Percentiles rank a stretch among this genome's conserved stretches.
phyloP scores from a whole-genome alignment of 1,140 invertebrate species.

The Leptinotarsa undecemlineata region DNA sequence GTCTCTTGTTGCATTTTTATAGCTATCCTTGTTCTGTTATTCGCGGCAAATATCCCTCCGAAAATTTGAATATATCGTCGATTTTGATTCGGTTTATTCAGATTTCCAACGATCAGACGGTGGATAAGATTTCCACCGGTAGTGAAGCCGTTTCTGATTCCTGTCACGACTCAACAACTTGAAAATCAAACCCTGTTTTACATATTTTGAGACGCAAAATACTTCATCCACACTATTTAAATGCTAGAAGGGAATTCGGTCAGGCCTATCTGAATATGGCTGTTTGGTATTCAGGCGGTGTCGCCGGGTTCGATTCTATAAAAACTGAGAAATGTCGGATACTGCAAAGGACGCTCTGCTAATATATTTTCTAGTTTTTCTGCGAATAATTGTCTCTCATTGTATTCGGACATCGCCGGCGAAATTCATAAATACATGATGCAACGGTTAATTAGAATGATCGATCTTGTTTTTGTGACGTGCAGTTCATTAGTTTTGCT shows the following conservation, averaged over 20 bases:
- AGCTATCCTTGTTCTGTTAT: slow-evolving; percentile 43
- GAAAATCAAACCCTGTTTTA: slow-evolving; percentile 50
- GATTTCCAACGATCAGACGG: slow-evolving; percentile 30
- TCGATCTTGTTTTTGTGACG: slow-evolving; percentile 5
- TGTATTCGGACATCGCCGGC: slow-evolving; percentile 1
- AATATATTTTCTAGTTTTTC: slow-evolving; percentile 27
- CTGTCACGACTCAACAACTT: slow-evolving; percentile 36
- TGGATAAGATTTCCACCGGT: slow-evolving; percentile 6
- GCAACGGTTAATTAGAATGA: slow-evolving; percentile 19
- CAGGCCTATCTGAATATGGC: slow-evolving; percentile 46
- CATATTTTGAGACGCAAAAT: slow-evolving; percentile 46
- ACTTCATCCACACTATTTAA: slow-evolving; percentile 48
- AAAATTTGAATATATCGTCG: slow-evolving; percentile 43
- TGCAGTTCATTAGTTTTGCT: too few relatives aligned
- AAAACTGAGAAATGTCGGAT: slow-evolving; percentile 31
- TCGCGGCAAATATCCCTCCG: slow-evolving; percentile 36
- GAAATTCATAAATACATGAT: slow-evolving; percentile 21
- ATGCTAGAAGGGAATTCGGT: slow-evolving; percentile 39
- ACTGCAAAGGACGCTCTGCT: slow-evolving; percentile 23
- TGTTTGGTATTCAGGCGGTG: slow-evolving; percentile 45
- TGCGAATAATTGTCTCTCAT: slow-evolving; percentile 23
- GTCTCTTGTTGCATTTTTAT: slow-evolving; percentile 44
- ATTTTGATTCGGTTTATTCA: slow-evolving; percentile 37
- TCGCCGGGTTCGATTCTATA: slow-evolving; percentile 41
- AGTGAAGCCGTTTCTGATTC: slow-evolving; percentile 32